Conservation (phyloP, 2,888 invertebrate genomes). For the Eupithecia exiguata region DNA sequence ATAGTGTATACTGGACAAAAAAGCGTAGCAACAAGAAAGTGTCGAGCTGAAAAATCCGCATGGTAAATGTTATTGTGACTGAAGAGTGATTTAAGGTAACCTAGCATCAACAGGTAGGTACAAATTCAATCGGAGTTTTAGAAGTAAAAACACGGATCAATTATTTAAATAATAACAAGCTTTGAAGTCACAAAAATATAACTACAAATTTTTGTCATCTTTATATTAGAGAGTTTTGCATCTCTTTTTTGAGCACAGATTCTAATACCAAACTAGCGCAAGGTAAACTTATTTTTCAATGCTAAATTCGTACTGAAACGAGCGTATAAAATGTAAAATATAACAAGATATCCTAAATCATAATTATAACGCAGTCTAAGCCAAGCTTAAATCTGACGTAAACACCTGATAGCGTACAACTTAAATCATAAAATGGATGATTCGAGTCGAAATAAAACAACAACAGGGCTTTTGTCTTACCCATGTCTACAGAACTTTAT, state of each 20-base stretch:
- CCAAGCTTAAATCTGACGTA: conserved; percentile 58
- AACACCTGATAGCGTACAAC: conserved; percentile 58
- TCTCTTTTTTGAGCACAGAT: neutral
- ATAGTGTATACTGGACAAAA: conserved; percentile 19
- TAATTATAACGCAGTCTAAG: neutral
- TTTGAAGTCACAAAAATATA: neutral
- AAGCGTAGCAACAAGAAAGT: conserved; percentile 49
- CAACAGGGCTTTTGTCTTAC: conserved; percentile 78
- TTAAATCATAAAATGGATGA: conserved; percentile 63
- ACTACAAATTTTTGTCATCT: too few species aligned
- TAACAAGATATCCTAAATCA: neutral
- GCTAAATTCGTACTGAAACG: too few species aligned
- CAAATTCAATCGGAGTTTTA: too few species aligned
- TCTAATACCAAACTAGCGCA: neutral
- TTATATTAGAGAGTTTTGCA: neutral
- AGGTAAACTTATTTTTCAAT: neutral
- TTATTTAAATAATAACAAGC: too few species aligned
- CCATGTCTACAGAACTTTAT: conserved; percentile 78
- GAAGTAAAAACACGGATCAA: too few species aligned
- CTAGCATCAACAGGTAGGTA: too few species aligned
- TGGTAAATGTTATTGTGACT: conserved; percentile 42
- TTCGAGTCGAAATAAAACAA: conserved; percentile 78
- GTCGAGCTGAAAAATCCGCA: conserved; percentile 50
- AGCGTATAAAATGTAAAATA: neutral
- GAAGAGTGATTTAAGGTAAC: conserved; percentile 37